phyloP scores from a whole-genome alignment of 1,140 invertebrate genomes.

The Drosophila pseudoananassae region DNA sequence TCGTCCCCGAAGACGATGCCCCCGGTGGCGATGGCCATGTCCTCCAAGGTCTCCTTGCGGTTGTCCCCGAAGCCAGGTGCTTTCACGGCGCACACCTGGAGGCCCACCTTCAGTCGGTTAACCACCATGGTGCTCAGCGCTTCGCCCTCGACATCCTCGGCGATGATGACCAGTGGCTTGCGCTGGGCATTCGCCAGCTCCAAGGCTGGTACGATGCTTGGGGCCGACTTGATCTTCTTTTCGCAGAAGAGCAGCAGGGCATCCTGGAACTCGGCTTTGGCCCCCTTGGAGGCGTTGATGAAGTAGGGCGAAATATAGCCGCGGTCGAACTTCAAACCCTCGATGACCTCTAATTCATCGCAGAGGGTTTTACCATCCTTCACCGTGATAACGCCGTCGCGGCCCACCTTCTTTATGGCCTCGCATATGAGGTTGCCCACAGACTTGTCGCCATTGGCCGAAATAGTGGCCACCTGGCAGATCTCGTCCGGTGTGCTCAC shows the following conservation, averaged over 20 bases:
- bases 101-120: conserved; percentile 97
- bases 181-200: conserved; percentile 97
- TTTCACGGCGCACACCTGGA: conserved; percentile 99
- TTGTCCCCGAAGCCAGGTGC: conserved; percentile 99
- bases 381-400: conserved; percentile 99
- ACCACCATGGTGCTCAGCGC: conserved; percentile 98
- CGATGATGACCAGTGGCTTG: conserved; percentile 97
- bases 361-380: conserved; percentile 99
- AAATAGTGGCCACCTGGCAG: conserved; percentile 99
- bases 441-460: conserved; percentile 97
- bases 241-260: conserved; percentile 96
- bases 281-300: conserved; percentile 98
- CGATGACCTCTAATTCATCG: conserved; percentile 98
- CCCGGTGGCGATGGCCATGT: conserved; percentile 99
- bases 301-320: conserved; percentile 99
- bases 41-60: conserved; percentile 96
- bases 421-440: conserved; percentile 97
- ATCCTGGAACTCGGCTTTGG: conserved; percentile 99
- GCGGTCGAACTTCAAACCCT: conserved; percentile 99
- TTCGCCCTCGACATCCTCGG: conserved; percentile 99
- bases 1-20: conserved; percentile 99
- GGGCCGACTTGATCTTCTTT: conserved; percentile 98
- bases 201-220: conserved; percentile 98
- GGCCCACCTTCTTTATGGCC: conserved; percentile 98
- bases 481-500: conserved; percentile 99